Evolutionary conservation across 92 coral and sea anemone species (phyloP).

Genomic region (Parazoanthus atlanticus): DNA sequence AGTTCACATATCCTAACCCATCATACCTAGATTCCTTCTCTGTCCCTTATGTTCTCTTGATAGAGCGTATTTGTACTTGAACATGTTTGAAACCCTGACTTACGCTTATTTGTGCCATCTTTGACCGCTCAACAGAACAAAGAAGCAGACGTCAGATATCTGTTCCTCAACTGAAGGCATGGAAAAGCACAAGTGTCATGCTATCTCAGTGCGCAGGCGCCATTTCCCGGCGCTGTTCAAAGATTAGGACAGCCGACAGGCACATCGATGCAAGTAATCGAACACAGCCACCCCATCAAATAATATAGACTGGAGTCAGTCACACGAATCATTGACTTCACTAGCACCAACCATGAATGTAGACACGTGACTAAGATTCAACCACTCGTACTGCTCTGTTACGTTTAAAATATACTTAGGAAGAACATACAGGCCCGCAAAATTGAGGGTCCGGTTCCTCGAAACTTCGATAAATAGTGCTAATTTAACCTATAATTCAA

Average conservation of each 20-base stretch:
- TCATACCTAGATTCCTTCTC: no score
- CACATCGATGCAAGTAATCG: neutral
- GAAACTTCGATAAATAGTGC: neutral
- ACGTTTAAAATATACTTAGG: neutral
- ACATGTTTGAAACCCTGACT: neutral
- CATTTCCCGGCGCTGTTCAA: neutral
- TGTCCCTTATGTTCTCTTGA: no score
- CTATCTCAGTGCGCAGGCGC: neutral
- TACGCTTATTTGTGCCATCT: neutral
- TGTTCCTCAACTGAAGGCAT: neutral
- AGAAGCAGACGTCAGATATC: neutral
- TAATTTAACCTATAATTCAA: no score
- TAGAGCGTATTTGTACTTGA: neutral
- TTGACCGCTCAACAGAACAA: neutral
- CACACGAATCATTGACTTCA: neutral
- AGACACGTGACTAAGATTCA: slow-evolving; percentile 4
- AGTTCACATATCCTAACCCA: no score
- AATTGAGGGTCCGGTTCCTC: neutral
- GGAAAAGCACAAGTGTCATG: neutral
- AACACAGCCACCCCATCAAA: neutral
- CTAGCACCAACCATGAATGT: neutral
- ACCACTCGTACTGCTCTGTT: neutral
- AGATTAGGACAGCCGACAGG: neutral
- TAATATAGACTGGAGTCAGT: neutral
- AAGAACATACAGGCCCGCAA: neutral